Conservation (phyloP, 64 coral and sea anemone genomes). For the Pocillopora damicornis region DNA sequence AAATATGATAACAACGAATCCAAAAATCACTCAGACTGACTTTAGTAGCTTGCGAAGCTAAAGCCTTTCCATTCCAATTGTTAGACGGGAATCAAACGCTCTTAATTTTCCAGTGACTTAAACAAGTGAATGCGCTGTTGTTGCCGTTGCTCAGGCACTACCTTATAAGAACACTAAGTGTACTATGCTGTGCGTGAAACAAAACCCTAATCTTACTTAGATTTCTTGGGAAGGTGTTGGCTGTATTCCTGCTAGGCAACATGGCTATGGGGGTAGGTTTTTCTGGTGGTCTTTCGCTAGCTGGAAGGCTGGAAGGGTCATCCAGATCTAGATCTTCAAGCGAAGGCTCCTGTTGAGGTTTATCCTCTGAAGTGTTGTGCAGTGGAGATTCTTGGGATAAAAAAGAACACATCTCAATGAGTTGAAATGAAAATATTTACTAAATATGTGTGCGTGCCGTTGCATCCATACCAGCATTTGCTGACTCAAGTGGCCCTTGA, state of each 20-base stretch:
- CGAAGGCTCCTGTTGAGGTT: conserved; percentile 36
- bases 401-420: neutral
- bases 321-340: conserved; percentile 55
- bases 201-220: conserved; percentile 31
- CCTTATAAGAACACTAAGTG: too few species aligned
- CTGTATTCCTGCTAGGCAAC: conserved; percentile 20
- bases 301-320: conserved; percentile 34
- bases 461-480: neutral
- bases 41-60: too few species aligned
- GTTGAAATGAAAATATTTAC: too few species aligned
- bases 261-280: conserved; percentile 69
- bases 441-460: too few species aligned
- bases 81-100: too few species aligned
- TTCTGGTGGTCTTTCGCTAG: conserved; percentile 41
- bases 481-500: conserved; percentile 21
- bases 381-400: conserved; percentile 50
- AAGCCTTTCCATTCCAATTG: too few species aligned
- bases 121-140: too few species aligned
- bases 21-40: too few species aligned
- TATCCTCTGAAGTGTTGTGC: conserved; percentile 65
- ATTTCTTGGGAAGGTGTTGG: conserved; percentile 27
- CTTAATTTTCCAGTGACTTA: too few species aligned
- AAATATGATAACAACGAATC: too few species aligned
- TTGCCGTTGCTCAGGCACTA: too few species aligned
- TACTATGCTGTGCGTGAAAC: too few species aligned